phyloP scores from a whole-genome alignment of 2,888 invertebrate genomes.

The Lasioglossum pauxillum region DNA sequence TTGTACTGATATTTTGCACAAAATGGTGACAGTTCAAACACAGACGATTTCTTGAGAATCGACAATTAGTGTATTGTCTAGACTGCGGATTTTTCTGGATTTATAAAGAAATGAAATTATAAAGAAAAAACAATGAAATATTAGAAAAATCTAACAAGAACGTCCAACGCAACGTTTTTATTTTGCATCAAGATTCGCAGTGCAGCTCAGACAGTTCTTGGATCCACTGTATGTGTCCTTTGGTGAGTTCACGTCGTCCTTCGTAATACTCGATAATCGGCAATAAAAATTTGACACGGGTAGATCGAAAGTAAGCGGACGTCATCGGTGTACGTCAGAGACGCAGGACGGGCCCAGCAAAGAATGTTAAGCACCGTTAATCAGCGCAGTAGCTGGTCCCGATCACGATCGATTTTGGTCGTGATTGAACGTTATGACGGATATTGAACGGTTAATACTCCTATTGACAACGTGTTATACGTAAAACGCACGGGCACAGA shows the following conservation, averaged over 20 bases:
- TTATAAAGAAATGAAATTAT: too few relatives aligned
- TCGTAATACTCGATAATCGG: slow-evolving; percentile 39
- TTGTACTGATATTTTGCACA: too few relatives aligned
- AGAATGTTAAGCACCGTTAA: slow-evolving; percentile 76
- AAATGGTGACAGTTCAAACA: too few relatives aligned
- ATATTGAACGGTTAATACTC: slow-evolving; percentile 26
- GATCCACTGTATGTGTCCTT: background rate
- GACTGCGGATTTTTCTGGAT: too few relatives aligned
- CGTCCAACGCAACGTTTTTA: too few relatives aligned
- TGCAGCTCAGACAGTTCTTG: too few relatives aligned
- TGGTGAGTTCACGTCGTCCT: background rate
- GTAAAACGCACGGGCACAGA: background rate
- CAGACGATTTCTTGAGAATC: too few relatives aligned
- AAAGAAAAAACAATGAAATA: too few relatives aligned
- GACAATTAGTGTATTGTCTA: too few relatives aligned
- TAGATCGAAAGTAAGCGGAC: slow-evolving; percentile 66
- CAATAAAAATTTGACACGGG: slow-evolving; percentile 51
- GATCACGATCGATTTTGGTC: slow-evolving; percentile 44
- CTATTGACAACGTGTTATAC: slow-evolving; percentile 10
- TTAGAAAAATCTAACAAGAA: too few relatives aligned
- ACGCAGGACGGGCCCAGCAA: slow-evolving; percentile 54
- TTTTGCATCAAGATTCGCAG: too few relatives aligned
- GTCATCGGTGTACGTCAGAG: slow-evolving; percentile 61
- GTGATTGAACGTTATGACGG: slow-evolving; percentile 22
- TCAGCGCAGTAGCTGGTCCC: slow-evolving; percentile 71